Base-by-base conservation (phyloP, 1,140 invertebrate genomes). In the Calliopsis andreniformis region DNA sequence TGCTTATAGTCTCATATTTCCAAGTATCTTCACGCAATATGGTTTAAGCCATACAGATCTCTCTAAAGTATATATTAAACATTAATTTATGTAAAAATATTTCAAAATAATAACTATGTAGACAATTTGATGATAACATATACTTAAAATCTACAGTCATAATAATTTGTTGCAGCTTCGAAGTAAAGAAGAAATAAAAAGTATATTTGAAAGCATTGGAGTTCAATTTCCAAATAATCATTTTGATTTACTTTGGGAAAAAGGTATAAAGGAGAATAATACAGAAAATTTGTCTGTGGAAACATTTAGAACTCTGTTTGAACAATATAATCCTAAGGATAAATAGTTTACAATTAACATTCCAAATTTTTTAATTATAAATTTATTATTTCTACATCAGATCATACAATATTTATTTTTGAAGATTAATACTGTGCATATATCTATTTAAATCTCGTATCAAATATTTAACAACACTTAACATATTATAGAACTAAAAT, bases 191-290 rank as follows among this genome's bases (percentile, higher is more conserved):
- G 58, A 83, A 66, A 78, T 83, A 28, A 39, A 20, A 42, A 47
- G 8, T 28, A 75, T 83, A 64, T 83, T 82, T 20, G 45, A 68
- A 49, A 43, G 43, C 28, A 28, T 78, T 39, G 80, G 68, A 64
- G 67, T 73, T 18, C 18, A 47, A 18, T 83, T 82, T 30, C 8
- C 64, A 5, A 18, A 82, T 25, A 8, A 82, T 3, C 78, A 3
- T 12, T 83, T 78, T 2, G 64, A 83, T 42, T 25, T 20, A 0
- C 14, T 82, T 64, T 83, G 76, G 81, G 23, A 78, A 23, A 8
- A 83, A 69, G 69, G 30, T 47, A 10, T 43, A 25, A 7, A 39
- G 28, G 73, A 63, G 16, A 30, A 62, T 25, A 20, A 63, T 23
- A 49, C 45, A 4, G 32, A n/a, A 0, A 25, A 42, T n/a, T 35